Conservation (phyloP, 2,113 vertebrate species). For the Corythornis madagascariensis region DNA sequence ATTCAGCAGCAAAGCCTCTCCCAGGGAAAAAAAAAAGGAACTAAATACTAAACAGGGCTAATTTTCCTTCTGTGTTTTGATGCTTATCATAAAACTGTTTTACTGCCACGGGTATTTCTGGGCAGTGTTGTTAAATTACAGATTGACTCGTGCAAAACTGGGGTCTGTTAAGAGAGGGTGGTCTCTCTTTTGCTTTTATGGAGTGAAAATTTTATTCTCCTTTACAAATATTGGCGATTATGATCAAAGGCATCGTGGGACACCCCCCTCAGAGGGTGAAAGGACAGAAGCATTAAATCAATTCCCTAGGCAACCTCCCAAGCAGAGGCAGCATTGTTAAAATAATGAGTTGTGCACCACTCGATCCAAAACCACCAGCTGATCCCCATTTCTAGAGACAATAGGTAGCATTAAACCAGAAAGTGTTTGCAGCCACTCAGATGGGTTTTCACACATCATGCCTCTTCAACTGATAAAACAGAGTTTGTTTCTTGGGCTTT, state of each 20-base stretch:
- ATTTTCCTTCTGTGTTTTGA: background rate
- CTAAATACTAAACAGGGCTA: background rate
- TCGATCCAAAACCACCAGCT: slow-evolving; percentile 67
- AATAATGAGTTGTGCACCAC: slow-evolving; percentile 69
- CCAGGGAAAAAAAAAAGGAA: background rate
- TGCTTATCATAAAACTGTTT: background rate
- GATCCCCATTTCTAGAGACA: slow-evolving; percentile 65
- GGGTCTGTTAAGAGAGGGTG: background rate
- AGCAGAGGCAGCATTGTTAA: slow-evolving; percentile 63
- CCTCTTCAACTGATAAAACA: background rate
- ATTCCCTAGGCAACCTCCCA: slow-evolving; percentile 69
- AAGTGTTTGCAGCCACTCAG: background rate
- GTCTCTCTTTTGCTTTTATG: background rate
- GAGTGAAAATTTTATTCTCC: slow-evolving; percentile 1
- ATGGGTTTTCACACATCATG: background rate
- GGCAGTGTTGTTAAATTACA: background rate
- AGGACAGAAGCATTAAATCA: slow-evolving; percentile 53
- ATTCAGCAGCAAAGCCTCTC: background rate
- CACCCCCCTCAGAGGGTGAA: slow-evolving; percentile 33
- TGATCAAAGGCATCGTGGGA: slow-evolving; percentile 52
- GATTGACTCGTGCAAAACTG: background rate
- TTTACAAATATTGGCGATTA: slow-evolving; percentile 27
- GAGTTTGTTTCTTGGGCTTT: background rate
- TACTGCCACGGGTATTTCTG: background rate
- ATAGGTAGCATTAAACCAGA: slow-evolving; percentile 31